phyloP scores from a whole-genome alignment of 1,140 invertebrate genomes.

The Pachypsylla venusta region DNA sequence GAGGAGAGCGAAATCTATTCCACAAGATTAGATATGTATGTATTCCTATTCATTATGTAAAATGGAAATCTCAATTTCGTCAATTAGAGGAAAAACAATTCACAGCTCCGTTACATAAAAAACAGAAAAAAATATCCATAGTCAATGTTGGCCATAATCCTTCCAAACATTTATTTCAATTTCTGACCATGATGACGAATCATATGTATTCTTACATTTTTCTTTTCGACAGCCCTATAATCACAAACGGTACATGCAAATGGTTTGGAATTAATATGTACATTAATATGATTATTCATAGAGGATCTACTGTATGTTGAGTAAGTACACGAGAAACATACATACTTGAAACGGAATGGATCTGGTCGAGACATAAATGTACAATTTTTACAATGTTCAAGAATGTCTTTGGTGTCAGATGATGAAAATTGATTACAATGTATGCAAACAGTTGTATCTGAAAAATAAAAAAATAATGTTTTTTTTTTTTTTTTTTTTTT shows the following conservation, averaged over 20 bases:
- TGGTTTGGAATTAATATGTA: conserved; percentile 13
- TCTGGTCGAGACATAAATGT: neutral
- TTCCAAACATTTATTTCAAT: too few species aligned
- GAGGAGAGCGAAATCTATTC: too few species aligned
- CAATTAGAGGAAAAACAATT: too few species aligned
- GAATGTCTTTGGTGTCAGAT: neutral
- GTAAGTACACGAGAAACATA: neutral
- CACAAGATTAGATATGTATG: too few species aligned
- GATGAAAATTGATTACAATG: neutral
- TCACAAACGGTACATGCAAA: conserved; percentile 14
- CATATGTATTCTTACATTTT: neutral
- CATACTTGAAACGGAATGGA: conserved; percentile 15
- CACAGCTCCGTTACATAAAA: too few species aligned
- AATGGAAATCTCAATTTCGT: too few species aligned
- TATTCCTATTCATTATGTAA: too few species aligned
- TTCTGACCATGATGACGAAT: neutral
- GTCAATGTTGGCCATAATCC: too few species aligned
- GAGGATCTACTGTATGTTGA: neutral
- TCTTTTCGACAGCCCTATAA: neutral
- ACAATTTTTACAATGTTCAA: neutral
- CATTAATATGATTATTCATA: neutral
- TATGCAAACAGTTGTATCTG: neutral
- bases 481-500: neutral
- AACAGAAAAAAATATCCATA: too few species aligned
- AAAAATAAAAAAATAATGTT: neutral